phyloP scores from a whole-genome alignment of 2,888 invertebrate genomes.

The Leptopilina syphax region DNA sequence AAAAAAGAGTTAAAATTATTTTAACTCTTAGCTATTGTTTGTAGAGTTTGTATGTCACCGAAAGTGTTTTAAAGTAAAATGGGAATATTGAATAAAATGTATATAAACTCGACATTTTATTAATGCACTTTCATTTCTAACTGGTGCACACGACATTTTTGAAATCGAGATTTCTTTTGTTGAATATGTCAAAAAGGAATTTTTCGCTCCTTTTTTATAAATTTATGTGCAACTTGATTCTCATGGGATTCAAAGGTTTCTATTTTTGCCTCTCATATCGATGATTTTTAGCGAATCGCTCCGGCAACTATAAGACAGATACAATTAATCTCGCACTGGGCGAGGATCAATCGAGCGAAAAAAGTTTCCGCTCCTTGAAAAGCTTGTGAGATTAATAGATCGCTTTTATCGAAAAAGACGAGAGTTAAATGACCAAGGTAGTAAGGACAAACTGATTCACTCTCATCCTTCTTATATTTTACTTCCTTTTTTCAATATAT shows the following conservation, averaged over 20 bases:
- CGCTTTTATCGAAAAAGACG: conserved; percentile 54
- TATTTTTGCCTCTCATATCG: background rate
- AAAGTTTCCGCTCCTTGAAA: conserved; percentile 53
- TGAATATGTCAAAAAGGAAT: background rate
- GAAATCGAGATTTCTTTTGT: conserved; percentile 14
- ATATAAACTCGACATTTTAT: background rate
- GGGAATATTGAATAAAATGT: background rate
- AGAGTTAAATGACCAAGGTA: conserved; percentile 36
- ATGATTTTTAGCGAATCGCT: conserved; percentile 47
- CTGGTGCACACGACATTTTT: background rate
- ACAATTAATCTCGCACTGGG: conserved; percentile 55
- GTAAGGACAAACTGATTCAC: conserved; percentile 46
- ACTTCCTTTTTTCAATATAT: background rate
- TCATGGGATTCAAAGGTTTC: conserved; percentile 54
- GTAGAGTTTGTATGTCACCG: too few relatives aligned
- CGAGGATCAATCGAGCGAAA: conserved; percentile 57
- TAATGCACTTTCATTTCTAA: conserved; percentile 7
- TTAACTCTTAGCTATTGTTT: too few relatives aligned
- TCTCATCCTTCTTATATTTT: conserved; percentile 44
- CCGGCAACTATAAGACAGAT: conserved; percentile 48
- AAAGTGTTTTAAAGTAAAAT: too few relatives aligned
- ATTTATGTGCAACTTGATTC: conserved; percentile 42
- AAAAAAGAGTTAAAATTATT: too few relatives aligned
- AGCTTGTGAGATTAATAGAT: conserved; percentile 57
- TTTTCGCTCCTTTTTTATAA: background rate